These are phyloP conservation scores for Thunnus thynnus DNA, from an alignment of 2,113 vertebrate species.

Conservation along the genomic window DNA sequence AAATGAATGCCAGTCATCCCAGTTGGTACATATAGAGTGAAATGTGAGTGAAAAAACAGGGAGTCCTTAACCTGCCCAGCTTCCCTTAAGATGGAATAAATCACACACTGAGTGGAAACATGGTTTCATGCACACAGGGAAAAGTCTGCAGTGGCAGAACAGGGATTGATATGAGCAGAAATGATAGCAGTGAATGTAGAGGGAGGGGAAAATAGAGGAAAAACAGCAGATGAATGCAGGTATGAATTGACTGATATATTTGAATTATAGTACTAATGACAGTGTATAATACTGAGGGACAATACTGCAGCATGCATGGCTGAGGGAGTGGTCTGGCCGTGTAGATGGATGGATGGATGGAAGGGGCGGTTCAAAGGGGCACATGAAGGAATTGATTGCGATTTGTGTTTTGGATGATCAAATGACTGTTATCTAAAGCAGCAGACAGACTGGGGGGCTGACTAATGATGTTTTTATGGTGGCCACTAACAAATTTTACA, in stretches of 20 bases:
- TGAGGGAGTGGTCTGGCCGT: not conserved
- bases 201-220: too few relatives aligned
- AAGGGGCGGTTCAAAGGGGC: too few relatives aligned
- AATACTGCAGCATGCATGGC: not conserved
- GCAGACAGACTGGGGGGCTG: too few relatives aligned
- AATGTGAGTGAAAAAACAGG: constrained; percentile 18
- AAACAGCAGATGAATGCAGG: not conserved
- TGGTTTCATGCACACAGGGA: not conserved
- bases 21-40: not conserved
- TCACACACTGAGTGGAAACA: not conserved
- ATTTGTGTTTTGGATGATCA: too few relatives aligned
- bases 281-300: not conserved
- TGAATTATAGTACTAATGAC: not conserved
- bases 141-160: not conserved
- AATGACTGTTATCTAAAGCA: too few relatives aligned
- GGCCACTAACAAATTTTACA: too few relatives aligned
- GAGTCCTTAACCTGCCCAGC: constrained; percentile 5
- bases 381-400: too few relatives aligned
- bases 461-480: too few relatives aligned
- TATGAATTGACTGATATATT: not conserved
- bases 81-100: not conserved
- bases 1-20: constrained; percentile 15
- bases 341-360: not conserved
- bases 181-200: not conserved
- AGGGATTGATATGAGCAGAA: not conserved